phyloP scores from a whole-genome alignment of 1,140 invertebrate species.

The Pseudomyrmex pallidus region DNA sequence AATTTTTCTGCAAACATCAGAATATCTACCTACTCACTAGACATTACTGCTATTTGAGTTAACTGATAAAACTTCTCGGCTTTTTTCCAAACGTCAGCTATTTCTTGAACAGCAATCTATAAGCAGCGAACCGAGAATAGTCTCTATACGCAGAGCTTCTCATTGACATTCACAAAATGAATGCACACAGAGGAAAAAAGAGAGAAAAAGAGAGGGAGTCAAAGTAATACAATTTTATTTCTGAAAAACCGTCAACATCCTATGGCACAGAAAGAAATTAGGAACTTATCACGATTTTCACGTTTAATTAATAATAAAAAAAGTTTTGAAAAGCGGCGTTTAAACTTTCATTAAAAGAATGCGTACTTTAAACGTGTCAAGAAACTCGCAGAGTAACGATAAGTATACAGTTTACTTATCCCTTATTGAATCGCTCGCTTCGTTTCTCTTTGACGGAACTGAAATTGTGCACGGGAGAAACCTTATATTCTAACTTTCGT shows the following conservation, averaged over 20 bases:
- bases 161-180: background rate
- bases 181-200: too few relatives aligned
- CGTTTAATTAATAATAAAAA: background rate
- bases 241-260: too few relatives aligned
- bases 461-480: conserved; percentile 36
- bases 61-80: conserved; percentile 46
- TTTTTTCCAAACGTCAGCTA: conserved; percentile 7
- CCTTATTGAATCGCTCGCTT: conserved; percentile 11
- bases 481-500: conserved; percentile 39
- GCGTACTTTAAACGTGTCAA: conserved; percentile 18
- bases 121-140: conserved; percentile 4
- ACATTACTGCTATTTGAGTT: conserved; percentile 24
- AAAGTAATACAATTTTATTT: background rate
- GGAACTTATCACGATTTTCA: too few relatives aligned
- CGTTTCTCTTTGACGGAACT: background rate
- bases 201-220: background rate
- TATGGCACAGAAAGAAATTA: too few relatives aligned
- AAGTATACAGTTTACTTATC: conserved; percentile 1
- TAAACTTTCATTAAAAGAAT: conserved; percentile 24
- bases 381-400: conserved; percentile 16
- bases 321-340: background rate
- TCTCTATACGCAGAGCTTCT: background rate
- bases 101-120: conserved; percentile 11
- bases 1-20: conserved; percentile 26
- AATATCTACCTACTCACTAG: background rate